These are phyloP conservation scores for Cathartes aura DNA, from an alignment of 2,113 vertebrate genomes.

Conservation along the genomic window DNA sequence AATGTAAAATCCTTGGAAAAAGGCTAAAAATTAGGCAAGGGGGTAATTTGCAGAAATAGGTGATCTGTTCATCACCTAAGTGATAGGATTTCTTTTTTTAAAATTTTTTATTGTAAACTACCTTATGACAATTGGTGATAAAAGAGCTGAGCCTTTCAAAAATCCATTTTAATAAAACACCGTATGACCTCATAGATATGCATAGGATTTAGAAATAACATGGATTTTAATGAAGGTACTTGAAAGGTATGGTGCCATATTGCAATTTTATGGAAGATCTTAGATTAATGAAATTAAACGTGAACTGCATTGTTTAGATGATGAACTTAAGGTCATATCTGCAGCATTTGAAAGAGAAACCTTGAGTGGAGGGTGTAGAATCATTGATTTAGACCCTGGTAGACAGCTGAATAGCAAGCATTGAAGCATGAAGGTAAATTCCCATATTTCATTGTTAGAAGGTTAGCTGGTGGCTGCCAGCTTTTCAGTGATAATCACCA, in stretches of 20 bases:
- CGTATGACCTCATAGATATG: slow-evolving; percentile 66
- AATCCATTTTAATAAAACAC: slow-evolving; percentile 55
- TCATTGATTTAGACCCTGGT: slow-evolving; percentile 94
- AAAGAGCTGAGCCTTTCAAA: slow-evolving; percentile 47
- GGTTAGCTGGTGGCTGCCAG: slow-evolving; percentile 85
- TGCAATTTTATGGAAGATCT: slow-evolving; percentile 75
- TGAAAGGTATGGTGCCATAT: slow-evolving; percentile 69
- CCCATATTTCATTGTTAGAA: slow-evolving; percentile 96
- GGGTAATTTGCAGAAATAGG: not conserved
- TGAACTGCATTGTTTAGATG: slow-evolving; percentile 71
- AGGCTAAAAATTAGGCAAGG: not conserved
- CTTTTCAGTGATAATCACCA: slow-evolving; percentile 83
- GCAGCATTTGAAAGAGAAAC: slow-evolving; percentile 87
- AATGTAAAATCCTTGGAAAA: not conserved
- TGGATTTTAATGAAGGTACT: slow-evolving; percentile 65
- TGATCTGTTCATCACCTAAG: not conserved
- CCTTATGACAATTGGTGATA: slow-evolving; percentile 50
- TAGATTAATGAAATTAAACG: slow-evolving; percentile 77
- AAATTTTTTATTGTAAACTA: not conserved
- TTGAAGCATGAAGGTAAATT: slow-evolving; percentile 97
- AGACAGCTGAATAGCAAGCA: slow-evolving; percentile 85
- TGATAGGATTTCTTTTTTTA: not conserved
- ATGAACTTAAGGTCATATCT: slow-evolving; percentile 73
- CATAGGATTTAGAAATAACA: slow-evolving; percentile 69
- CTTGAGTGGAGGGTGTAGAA: slow-evolving; percentile 88